Percentiles rank a stretch among this genome's conserved stretches.
Conservation (phyloP, 2,113 vertebrate species). For the Pimephales promelas region DNA sequence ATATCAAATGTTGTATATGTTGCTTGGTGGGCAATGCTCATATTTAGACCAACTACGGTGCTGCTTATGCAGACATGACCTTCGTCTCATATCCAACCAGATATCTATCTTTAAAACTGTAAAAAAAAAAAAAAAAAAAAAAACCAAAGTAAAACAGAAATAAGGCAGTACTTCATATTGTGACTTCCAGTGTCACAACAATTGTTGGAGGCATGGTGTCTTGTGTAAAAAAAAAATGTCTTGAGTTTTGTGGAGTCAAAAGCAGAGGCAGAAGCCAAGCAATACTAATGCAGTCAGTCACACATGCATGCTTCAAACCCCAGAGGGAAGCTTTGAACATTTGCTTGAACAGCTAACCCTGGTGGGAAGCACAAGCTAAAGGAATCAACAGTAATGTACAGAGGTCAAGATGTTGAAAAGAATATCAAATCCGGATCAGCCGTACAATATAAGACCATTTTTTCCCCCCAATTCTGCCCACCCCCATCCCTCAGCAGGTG, state of each 20-base stretch:
- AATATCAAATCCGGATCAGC: conserved; percentile 19
- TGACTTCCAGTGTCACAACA: not conserved
- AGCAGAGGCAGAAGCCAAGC: not conserved
- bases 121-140: not conserved
- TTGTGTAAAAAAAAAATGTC: too few relatives aligned
- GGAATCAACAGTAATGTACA: conserved; percentile 4
- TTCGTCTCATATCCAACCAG: not conserved
- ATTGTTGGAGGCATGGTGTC: not conserved
- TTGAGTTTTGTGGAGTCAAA: not conserved
- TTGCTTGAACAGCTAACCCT: not conserved
- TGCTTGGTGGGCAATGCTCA: too few relatives aligned
- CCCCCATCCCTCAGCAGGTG: conserved; percentile 54
- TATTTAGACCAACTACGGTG: too few relatives aligned
- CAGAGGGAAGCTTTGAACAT: conserved; percentile 8
- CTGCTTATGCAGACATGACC: too few relatives aligned
- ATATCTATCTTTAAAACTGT: not conserved
- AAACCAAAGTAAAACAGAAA: too few relatives aligned
- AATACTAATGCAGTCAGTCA: conserved; percentile 15
- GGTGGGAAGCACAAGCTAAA: not conserved
- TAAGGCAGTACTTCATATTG: not conserved
- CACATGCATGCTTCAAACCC: conserved; percentile 9
- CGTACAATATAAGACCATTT: not conserved
- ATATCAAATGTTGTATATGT: not conserved
- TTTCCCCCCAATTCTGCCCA: conserved; percentile 10
- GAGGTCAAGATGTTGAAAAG: conserved; percentile 4